phyloP scores from a whole-genome alignment of 2,888 invertebrate genomes.

The Phymatocera aterrima region DNA sequence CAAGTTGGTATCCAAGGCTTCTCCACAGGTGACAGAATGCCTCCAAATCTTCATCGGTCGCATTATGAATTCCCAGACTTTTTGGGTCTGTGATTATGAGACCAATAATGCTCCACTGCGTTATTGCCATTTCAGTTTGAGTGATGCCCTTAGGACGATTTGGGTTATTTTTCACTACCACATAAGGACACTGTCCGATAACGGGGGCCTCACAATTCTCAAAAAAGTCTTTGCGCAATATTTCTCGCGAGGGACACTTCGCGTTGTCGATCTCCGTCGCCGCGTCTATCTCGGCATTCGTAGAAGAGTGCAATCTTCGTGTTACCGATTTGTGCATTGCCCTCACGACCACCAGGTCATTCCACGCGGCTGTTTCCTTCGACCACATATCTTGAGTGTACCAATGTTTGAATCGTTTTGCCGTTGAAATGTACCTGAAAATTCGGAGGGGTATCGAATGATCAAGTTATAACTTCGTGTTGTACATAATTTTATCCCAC shows the following conservation, averaged over 20 bases:
- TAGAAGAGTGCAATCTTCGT: no score
- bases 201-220: constrained; percentile 55
- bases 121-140: constrained; percentile 77
- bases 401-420: no score
- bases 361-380: no score
- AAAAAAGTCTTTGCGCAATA: constrained; percentile 58
- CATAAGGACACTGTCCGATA: constrained; percentile 58
- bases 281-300: no score
- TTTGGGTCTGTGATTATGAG: constrained; percentile 73
- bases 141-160: constrained; percentile 64
- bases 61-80: constrained; percentile 70
- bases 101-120: constrained; percentile 77
- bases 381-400: no score
- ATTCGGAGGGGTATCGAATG: no score
- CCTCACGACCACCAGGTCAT: no score
- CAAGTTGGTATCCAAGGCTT: constrained; percentile 58
- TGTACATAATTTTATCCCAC: not conserved
- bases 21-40: constrained; percentile 60
- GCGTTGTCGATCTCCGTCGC: no score
- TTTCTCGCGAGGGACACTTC: constrained; percentile 54
- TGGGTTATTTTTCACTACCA: constrained; percentile 32
- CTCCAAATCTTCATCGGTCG: constrained; percentile 74
- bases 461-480: no score
- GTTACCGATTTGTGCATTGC: no score
- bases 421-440: not conserved